Percentiles rank a stretch among this genome's conserved stretches.
These are phyloP conservation scores for Leptosomus discolor DNA, from an alignment of 2,113 vertebrate genomes.

Conservation along the genomic window DNA sequence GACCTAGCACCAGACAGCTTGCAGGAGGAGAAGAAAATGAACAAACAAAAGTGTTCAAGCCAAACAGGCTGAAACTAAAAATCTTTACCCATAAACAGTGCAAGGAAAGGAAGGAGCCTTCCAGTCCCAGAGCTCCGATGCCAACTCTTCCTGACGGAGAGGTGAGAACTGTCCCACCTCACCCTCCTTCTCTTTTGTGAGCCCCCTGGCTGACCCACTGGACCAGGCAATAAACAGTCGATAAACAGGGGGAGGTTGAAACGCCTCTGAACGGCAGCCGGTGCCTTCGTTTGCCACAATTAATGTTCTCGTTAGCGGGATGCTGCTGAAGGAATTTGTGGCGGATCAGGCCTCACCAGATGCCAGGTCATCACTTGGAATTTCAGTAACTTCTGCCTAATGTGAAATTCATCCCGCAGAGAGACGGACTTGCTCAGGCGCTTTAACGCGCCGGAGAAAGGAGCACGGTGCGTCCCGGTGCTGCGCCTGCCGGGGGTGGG, in stretches of 20 bases:
- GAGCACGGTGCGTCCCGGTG: no score
- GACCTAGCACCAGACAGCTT: neutral
- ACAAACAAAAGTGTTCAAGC: neutral
- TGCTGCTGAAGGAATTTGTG: neutral
- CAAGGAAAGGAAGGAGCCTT: neutral
- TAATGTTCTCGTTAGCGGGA: neutral
- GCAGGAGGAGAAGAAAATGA: neutral
- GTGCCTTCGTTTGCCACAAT: neutral
- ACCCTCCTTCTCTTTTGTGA: neutral
- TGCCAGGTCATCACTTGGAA: neutral
- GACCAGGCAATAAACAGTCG: neutral
- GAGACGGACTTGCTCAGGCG: no score
- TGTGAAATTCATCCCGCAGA: rapidly evolving
- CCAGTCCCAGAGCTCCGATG: neutral
- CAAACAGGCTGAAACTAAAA: neutral
- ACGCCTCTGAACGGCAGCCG: neutral
- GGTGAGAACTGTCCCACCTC: rapidly evolving
- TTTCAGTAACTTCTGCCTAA: neutral
- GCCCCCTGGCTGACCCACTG: rapidly evolving
- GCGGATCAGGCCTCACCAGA: neutral
- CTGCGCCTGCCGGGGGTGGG: no score
- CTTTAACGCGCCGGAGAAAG: rapidly evolving
- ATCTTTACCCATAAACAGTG: neutral
- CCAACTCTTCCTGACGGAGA: rapidly evolving
- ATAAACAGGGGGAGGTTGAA: neutral